Percentiles rank a stretch among this genome's conserved stretches.
Conservation (phyloP, 1,140 invertebrate genomes). For the Zaprionus nigranus region DNA sequence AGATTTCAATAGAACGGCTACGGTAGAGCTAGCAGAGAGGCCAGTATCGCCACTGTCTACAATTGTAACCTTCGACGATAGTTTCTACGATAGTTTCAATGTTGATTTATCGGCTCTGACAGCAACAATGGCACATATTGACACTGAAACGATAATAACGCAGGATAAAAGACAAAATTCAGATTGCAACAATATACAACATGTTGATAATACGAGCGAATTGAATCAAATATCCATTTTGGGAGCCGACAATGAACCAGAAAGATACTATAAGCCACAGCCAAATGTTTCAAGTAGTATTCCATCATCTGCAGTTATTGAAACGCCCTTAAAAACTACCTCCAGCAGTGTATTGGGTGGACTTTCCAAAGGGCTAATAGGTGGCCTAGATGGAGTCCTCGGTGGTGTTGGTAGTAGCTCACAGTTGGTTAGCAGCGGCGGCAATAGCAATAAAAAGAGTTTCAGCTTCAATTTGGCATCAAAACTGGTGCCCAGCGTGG, state of each 20-base stretch:
- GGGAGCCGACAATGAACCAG: background rate
- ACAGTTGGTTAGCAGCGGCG: constrained; percentile 34
- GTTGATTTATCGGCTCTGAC: constrained; percentile 70
- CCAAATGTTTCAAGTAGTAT: constrained; percentile 1
- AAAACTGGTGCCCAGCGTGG: constrained; percentile 73
- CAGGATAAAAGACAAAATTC: constrained; percentile 3
- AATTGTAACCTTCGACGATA: constrained; percentile 64
- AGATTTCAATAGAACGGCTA: background rate
- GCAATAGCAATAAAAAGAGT: constrained; percentile 53
- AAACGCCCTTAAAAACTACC: constrained; percentile 49
- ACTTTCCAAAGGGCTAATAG: constrained; percentile 76
- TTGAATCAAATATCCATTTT: background rate
- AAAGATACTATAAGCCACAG: constrained; percentile 53
- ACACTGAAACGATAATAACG: constrained; percentile 12
- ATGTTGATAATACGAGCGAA: background rate
- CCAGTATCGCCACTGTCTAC: background rate
- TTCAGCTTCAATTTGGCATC: constrained; percentile 76
- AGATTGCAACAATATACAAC: constrained; percentile 8
- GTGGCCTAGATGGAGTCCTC: constrained; percentile 71
- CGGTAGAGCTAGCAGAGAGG: too few relatives aligned
- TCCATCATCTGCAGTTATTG: background rate
- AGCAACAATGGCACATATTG: constrained; percentile 42
- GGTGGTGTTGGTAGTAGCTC: too few relatives aligned
- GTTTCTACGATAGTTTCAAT: constrained; percentile 79
- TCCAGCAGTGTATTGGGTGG: constrained; percentile 68